These are phyloP conservation scores for Colius striatus DNA, from an alignment of 2,113 vertebrate genomes.

Conservation along the genomic window DNA sequence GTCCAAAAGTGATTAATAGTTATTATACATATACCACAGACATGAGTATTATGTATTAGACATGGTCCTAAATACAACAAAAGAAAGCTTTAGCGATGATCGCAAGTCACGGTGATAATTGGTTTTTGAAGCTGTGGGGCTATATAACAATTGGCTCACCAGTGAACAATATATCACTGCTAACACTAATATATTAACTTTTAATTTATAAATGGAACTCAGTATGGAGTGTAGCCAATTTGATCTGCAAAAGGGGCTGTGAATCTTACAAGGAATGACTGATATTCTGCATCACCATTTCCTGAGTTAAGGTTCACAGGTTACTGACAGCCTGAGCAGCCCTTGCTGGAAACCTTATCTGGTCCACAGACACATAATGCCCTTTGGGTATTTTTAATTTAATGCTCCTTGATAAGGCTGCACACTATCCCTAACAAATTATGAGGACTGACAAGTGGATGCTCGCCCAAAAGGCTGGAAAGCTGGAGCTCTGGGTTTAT, in stretches of 20 bases:
- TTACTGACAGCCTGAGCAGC: conserved; percentile 4
- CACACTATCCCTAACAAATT: background rate
- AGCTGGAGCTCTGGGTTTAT: background rate
- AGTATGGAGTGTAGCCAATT: background rate
- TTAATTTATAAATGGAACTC: conserved; percentile 55
- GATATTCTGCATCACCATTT: background rate
- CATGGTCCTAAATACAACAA: background rate
- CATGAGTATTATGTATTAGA: background rate
- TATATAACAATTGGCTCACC: background rate
- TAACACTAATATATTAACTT: conserved; percentile 41
- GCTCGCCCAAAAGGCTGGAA: background rate
- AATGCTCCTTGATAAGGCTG: background rate
- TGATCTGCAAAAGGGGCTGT: conserved; percentile 40
- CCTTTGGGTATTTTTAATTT: background rate
- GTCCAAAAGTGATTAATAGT: background rate
- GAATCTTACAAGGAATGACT: conserved; percentile 15
- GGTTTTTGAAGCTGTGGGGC: background rate
- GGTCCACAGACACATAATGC: background rate
- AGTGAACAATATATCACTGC: conserved; percentile 25
- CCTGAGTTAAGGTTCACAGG: conserved; percentile 10
- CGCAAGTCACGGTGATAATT: background rate
- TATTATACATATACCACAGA: background rate
- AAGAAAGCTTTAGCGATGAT: background rate
- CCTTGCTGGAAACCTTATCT: conserved; percentile 1
- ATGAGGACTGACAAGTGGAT: background rate